Conservation (phyloP, 1,140 invertebrate genomes). For the Bombyx mandarina region DNA sequence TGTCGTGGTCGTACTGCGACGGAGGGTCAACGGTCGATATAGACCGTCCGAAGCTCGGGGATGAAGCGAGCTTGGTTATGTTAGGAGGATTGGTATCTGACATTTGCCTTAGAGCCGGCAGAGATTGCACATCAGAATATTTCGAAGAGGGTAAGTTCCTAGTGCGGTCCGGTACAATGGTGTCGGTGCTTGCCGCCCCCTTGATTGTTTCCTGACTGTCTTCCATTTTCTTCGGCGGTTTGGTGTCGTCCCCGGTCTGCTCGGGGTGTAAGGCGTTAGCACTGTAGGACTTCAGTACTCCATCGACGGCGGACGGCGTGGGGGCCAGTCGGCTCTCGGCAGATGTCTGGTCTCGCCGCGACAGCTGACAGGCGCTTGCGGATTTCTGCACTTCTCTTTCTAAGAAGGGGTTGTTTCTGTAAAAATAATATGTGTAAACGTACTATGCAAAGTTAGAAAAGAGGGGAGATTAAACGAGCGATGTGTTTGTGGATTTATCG, state of each 20-base stretch:
- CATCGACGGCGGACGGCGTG: slow-evolving; percentile 28
- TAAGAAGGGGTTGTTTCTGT: slow-evolving; percentile 68
- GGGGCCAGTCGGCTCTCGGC: slow-evolving; percentile 43
- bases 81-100: slow-evolving; percentile 40
- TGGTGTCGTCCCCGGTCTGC: slow-evolving; percentile 13
- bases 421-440: slow-evolving; percentile 5
- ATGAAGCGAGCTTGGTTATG: slow-evolving; percentile 31
- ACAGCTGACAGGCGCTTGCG: slow-evolving; percentile 70
- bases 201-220: slow-evolving; percentile 39
- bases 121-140: slow-evolving; percentile 8
- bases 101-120: slow-evolving; percentile 37
- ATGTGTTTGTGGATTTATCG: too few species aligned
- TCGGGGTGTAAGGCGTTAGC: slow-evolving; percentile 54
- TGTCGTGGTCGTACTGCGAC: slow-evolving; percentile 13
- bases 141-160: slow-evolving; percentile 19
- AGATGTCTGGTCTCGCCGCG: slow-evolving; percentile 45
- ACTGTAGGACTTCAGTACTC: slow-evolving; percentile 55
- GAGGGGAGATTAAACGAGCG: too few species aligned
- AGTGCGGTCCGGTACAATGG: slow-evolving; percentile 36
- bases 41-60: slow-evolving; percentile 42
- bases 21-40: slow-evolving; percentile 34
- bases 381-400: slow-evolving; percentile 72
- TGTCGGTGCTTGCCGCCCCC: slow-evolving; percentile 41
- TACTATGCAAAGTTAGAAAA: too few species aligned
- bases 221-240: slow-evolving; percentile 21